phyloP scores from a whole-genome alignment of 2,113 vertebrate species.

The Lophochroa leadbeateri region DNA sequence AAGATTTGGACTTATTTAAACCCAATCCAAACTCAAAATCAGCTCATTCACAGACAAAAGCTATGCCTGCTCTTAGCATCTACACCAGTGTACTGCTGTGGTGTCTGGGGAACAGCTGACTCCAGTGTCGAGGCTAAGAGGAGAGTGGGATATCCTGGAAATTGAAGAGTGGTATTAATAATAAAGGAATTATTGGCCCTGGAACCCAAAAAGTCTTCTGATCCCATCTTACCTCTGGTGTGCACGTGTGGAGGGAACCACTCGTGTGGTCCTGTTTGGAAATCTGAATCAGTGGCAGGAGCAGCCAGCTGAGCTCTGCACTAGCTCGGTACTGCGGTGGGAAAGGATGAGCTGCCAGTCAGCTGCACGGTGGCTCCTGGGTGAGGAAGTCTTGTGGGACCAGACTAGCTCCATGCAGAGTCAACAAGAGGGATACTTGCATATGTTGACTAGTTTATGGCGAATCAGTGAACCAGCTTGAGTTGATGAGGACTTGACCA shows the following conservation, averaged over 20 bases:
- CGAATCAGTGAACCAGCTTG: background rate
- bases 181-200: background rate
- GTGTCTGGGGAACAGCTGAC: background rate
- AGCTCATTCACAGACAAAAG: background rate
- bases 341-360: background rate
- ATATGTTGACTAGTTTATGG: background rate
- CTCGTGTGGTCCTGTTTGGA: background rate
- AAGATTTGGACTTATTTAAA: background rate
- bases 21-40: background rate
- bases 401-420: background rate
- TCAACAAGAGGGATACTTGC: background rate
- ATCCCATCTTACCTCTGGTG: background rate
- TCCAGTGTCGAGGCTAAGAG: background rate
- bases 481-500: background rate
- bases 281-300: background rate
- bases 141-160: background rate
- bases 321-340: accelerated
- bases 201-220: background rate
- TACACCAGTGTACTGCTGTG: background rate
- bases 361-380: accelerated
- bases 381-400: background rate
- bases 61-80: accelerated
- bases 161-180: background rate
- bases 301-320: background rate
- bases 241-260: background rate